These are phyloP conservation scores for Thymallus thymallus DNA, from an alignment of 2,113 vertebrate genomes.

Conservation along the genomic window DNA sequence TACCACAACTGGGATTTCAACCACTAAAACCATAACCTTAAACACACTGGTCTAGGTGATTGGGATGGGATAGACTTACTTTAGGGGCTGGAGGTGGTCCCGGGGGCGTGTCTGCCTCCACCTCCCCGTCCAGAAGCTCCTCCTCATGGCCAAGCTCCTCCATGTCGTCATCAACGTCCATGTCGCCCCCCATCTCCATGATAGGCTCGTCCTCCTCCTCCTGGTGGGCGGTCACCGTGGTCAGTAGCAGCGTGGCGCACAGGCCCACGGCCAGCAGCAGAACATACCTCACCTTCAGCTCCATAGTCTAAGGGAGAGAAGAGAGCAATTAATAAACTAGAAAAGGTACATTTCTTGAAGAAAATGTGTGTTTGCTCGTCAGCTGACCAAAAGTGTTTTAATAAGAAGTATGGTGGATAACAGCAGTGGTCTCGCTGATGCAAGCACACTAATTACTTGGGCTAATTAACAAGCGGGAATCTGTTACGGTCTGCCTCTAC, in stretches of 20 bases:
- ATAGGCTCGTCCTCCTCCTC: slow-evolving; percentile 73
- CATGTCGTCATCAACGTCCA: slow-evolving; percentile 80
- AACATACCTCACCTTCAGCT: slow-evolving; percentile 77
- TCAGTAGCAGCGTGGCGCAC: slow-evolving; percentile 43
- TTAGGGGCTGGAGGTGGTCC: slow-evolving; percentile 79
- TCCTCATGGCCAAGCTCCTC: slow-evolving; percentile 80
- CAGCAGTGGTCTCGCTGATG: no score
- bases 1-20: no score
- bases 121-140: slow-evolving; percentile 53
- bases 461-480: no score
- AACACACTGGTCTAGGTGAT: no score
- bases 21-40: no score
- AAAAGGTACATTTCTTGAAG: no score
- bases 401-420: no score
- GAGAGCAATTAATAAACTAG: neutral
- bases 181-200: slow-evolving; percentile 58
- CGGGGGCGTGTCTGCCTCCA: slow-evolving; percentile 41
- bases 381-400: no score
- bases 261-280: slow-evolving; percentile 76
- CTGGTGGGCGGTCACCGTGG: slow-evolving; percentile 69
- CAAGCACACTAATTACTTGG: no score
- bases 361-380: no score
- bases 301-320: slow-evolving; percentile 80
- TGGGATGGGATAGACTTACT: slow-evolving; percentile 62
- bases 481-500: no score